Evolutionary conservation across 1,140 invertebrate species (phyloP).

Genomic region (Harpegnathos saltator): DNA sequence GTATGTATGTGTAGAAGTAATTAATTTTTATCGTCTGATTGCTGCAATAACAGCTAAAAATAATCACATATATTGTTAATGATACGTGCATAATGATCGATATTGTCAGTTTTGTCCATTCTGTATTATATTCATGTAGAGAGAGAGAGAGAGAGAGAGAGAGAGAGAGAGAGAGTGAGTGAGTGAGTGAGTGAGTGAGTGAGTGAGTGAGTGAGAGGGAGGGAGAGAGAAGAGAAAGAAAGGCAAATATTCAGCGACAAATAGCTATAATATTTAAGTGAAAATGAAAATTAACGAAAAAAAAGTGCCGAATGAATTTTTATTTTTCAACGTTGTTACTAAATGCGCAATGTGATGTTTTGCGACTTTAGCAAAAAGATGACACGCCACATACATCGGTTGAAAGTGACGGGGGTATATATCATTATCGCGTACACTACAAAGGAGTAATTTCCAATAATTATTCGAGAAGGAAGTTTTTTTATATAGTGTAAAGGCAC

Average conservation of each 20-base stretch:
- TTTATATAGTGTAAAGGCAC: conserved; percentile 53
- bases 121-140: conserved; percentile 77
- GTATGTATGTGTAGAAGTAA: neutral
- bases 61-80: conserved; percentile 68
- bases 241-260: conserved; percentile 71
- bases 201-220: no score
- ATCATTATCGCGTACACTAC: conserved; percentile 4
- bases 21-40: conserved; percentile 60
- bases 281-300: conserved; percentile 66
- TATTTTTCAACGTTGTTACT: conserved; percentile 68
- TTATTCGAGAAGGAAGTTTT: neutral
- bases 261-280: conserved; percentile 66
- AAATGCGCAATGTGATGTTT: conserved; percentile 61
- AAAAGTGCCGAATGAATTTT: conserved; percentile 69
- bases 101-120: conserved; percentile 67
- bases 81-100: conserved; percentile 67
- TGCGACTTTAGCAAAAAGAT: conserved; percentile 60
- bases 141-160: no score
- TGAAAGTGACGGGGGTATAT: conserved; percentile 20
- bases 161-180: no score
- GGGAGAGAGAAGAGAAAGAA: no score
- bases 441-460: neutral
- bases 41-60: conserved; percentile 60
- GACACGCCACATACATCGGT: conserved; percentile 49
- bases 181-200: no score